A percentile compares a stretch with the other conserved stretches of the same genome.
Conservation (phyloP, 2,797 vertebrate genomes). For the Sebastes diaconus region DNA sequence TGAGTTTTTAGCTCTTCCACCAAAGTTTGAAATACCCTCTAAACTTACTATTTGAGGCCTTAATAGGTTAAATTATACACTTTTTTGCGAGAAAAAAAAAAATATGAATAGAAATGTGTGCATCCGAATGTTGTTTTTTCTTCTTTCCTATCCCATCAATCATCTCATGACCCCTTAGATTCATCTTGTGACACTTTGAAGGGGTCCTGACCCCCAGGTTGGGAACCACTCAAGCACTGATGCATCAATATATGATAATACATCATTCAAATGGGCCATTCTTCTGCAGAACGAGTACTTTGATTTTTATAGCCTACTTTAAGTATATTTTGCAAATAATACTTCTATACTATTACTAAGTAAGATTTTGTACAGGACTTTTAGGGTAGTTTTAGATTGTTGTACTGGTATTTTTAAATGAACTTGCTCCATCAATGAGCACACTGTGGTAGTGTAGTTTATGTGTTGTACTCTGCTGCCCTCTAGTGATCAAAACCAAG, state of each 20-base stretch:
- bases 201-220: background rate
- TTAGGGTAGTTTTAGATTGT: background rate
- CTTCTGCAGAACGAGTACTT: background rate
- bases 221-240: background rate
- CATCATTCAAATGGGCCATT: background rate
- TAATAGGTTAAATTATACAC: background rate
- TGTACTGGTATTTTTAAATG: background rate
- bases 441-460: background rate
- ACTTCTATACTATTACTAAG: background rate
- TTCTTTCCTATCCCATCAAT: background rate
- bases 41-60: background rate
- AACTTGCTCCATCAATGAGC: background rate
- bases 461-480: conserved; percentile 24
- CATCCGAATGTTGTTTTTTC: background rate
- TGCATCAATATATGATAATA: background rate
- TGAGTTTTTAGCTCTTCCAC: too few species aligned
- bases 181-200: background rate
- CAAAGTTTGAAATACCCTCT: too few species aligned
- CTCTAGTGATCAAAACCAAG: conserved; percentile 46
- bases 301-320: background rate
- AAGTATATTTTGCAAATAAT: background rate
- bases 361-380: background rate
- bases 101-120: background rate
- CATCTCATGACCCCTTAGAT: background rate
- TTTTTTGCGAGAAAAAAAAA: too few species aligned